Evolutionary conservation across 2,797 vertebrate genomes (phyloP), one percentile per base, ranked within the genome.

Genomic region (Scyliorhinus canicula): DNA sequence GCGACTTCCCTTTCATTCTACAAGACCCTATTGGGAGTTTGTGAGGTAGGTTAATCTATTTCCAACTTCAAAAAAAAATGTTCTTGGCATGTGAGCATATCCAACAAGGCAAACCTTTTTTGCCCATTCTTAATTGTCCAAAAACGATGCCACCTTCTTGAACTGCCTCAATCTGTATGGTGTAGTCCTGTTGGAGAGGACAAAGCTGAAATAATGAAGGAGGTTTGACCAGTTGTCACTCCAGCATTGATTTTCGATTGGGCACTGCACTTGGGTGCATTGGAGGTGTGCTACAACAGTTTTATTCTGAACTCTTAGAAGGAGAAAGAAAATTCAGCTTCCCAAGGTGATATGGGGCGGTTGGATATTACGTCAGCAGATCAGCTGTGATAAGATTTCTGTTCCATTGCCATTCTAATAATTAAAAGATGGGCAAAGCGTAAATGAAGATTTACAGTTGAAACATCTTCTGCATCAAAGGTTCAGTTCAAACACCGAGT

Each of bases 381-480:
- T 74, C 28, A 74, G 52, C 55, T 94, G 67, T 94, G 67, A 94
- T 74, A 67, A 94, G 52, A 21, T 47, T 74, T 94, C 67, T 31
- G 14, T 50, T 74, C 16, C 71, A 52, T 74, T 31, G n/a, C 63
- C 67, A 67, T 94, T 52, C 50, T 74, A 47, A 55, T 97, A 97
- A 98, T 95, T 97, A 97, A 97, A 97, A 97, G 95, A 95, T 96
- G 97, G 97, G 97, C 97, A 97, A 96, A 96, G 96, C 96, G 95
- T 97, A 97, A 97, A 98, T 97, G 97, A 97, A 97, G 97, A 97
- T 96, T 97, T 97, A 97, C 97, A 97, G 95, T 90, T 94, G 96
- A 96, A 97, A 97, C 67, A 40, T 47, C 47, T 55, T 94, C 40
- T 47, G 44, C 50, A 97, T 97, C 97, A 97, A 97, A 97, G 97